Conservation (phyloP, 2,888 invertebrate genomes). For the Agonopterix arenella region DNA sequence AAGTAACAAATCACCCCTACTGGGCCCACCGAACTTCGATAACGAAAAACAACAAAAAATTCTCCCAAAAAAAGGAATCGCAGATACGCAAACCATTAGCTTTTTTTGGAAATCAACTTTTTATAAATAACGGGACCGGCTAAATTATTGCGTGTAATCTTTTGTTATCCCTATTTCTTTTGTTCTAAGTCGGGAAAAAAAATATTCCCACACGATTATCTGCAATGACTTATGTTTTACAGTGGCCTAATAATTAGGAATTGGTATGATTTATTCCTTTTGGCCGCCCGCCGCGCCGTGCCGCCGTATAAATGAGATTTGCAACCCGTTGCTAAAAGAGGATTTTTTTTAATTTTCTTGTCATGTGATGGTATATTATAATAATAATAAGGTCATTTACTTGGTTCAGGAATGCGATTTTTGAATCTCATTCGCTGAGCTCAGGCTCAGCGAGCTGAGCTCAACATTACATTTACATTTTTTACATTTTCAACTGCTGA, state of each 20-base stretch:
- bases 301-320: not conserved
- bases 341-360: too few species aligned
- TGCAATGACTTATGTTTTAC: constrained; percentile 20
- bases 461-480: too few species aligned
- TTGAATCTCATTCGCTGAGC: too few species aligned
- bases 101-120: constrained; percentile 46
- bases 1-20: constrained; percentile 40
- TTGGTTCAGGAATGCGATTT: too few species aligned
- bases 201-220: constrained; percentile 57
- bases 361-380: too few species aligned
- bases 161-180: constrained; percentile 47
- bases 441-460: too few species aligned
- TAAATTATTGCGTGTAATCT: constrained; percentile 72
- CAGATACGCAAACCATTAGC: constrained; percentile 66
- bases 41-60: constrained; percentile 37
- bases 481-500: too few species aligned
- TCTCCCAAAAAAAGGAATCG: constrained; percentile 44
- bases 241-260: constrained; percentile 12
- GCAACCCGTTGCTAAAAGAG: too few species aligned
- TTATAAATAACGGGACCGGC: constrained; percentile 60
- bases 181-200: constrained; percentile 38
- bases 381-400: too few species aligned
- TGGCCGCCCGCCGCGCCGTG: constrained; percentile 5
- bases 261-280: constrained; percentile 19
- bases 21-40: constrained; percentile 59